These are phyloP conservation scores for Chloropsis cyanopogon DNA, from an alignment of 2,113 vertebrate genomes.

Conservation along the genomic window DNA sequence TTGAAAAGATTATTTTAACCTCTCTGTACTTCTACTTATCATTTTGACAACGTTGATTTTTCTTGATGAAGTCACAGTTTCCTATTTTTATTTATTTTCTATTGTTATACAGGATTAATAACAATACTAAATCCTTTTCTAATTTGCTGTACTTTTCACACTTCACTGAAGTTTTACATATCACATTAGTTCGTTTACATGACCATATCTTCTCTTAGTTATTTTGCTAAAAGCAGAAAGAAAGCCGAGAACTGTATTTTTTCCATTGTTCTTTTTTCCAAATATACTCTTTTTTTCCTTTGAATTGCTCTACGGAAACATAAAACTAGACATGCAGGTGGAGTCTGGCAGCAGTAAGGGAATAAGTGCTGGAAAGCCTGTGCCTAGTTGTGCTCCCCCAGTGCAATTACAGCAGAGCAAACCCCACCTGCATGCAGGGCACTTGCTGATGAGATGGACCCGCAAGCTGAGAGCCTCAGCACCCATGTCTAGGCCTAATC, in stretches of 20 bases:
- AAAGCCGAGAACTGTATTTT: neutral
- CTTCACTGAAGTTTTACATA: neutral
- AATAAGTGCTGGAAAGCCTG: neutral
- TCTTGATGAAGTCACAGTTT: neutral
- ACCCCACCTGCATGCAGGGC: neutral
- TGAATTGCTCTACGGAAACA: neutral
- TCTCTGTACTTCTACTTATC: neutral
- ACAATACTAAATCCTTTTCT: neutral
- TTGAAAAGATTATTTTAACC: neutral
- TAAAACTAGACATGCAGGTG: neutral
- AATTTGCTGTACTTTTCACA: neutral
- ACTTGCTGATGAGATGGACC: neutral
- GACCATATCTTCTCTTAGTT: neutral
- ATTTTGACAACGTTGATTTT: neutral
- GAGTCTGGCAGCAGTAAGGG: neutral
- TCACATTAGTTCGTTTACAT: neutral
- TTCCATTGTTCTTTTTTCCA: neutral
- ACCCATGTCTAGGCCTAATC: neutral
- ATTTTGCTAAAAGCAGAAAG: neutral
- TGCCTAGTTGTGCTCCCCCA: neutral
- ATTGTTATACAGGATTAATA: neutral
- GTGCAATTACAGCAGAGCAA: neutral
- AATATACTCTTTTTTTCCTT: neutral
- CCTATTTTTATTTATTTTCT: neutral
- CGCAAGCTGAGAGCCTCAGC: neutral